These are phyloP conservation scores for Peromyscus melanophrys DNA, from an alignment of 2,797 vertebrate genomes.

Conservation along the genomic window DNA sequence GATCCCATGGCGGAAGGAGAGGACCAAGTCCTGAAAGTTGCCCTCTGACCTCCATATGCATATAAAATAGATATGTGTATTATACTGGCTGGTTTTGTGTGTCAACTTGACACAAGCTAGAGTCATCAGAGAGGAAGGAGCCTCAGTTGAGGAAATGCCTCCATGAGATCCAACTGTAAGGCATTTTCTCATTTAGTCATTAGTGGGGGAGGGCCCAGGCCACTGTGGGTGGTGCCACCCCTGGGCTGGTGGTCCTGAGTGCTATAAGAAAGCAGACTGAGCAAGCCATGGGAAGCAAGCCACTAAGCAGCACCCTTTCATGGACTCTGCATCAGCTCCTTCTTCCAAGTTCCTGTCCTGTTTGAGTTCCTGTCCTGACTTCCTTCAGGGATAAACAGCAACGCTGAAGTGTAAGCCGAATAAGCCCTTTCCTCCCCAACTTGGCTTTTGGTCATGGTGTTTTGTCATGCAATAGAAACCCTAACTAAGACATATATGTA, in stretches of 20 bases:
- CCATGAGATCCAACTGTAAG: not conserved
- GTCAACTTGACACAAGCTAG: not conserved
- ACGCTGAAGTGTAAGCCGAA: not conserved
- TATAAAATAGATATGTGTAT: too few relatives aligned
- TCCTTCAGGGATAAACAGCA: not conserved
- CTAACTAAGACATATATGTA: not conserved
- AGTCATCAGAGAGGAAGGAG: not conserved
- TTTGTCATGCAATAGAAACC: not conserved
- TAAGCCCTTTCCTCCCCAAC: not conserved
- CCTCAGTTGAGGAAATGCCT: not conserved
- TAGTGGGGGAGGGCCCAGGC: not conserved
- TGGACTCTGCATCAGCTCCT: not conserved
- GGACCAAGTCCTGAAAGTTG: not conserved
- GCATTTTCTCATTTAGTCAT: not conserved
- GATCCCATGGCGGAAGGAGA: not conserved
- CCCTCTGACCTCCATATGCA: too few relatives aligned
- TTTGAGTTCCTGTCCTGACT: not conserved
- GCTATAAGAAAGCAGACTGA: not conserved
- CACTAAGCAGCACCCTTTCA: not conserved
- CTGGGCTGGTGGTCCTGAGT: not conserved
- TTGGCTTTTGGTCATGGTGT: not conserved
- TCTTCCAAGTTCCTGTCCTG: not conserved
- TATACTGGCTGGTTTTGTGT: not conserved
- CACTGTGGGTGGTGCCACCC: not conserved
- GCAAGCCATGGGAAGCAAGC: not conserved